A percentile compares a stretch with the other conserved stretches of the same genome.
Evolutionary conservation across 2,113 vertebrate genomes (phyloP).

Genomic region (Percina caprodes): DNA sequence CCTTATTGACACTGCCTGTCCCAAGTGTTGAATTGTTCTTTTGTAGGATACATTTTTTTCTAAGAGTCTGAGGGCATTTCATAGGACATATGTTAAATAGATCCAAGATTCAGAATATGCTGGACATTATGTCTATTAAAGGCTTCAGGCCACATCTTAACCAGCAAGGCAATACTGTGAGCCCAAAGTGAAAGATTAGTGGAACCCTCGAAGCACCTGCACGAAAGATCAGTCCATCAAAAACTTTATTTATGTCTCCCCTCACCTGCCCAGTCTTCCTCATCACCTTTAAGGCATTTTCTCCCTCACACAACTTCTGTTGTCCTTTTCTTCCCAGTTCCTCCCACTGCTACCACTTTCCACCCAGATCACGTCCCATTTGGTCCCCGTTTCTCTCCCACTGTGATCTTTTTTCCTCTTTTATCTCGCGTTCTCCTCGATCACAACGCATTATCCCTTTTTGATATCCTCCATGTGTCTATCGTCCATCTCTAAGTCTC

Average conservation of each 20-base stretch:
- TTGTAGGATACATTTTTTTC: not conserved
- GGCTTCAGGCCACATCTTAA: not conserved
- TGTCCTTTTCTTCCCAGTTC: not conserved
- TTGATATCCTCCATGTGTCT: slow-evolving; percentile 61
- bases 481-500: slow-evolving; percentile 45
- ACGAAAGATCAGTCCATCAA: slow-evolving; percentile 32
- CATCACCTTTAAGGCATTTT: slow-evolving; percentile 43
- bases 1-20: not conserved
- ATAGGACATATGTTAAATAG: not conserved
- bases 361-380: slow-evolving; percentile 42
- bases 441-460: slow-evolving; percentile 48
- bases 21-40: not conserved
- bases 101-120: not conserved
- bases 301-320: slow-evolving; percentile 19
- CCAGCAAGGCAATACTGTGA: slow-evolving; percentile 1
- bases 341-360: slow-evolving; percentile 30
- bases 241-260: slow-evolving; percentile 41
- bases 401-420: slow-evolving; percentile 40
- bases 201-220: not conserved
- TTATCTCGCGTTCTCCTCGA: slow-evolving; percentile 39
- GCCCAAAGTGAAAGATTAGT: slow-evolving; percentile 9
- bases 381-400: slow-evolving; percentile 28
- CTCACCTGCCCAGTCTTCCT: slow-evolving; percentile 14
- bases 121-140: not conserved
- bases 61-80: not conserved